Evolutionary conservation across 2,797 vertebrate genomes (phyloP).

Genomic region (Synaphobranchus kaupii): DNA sequence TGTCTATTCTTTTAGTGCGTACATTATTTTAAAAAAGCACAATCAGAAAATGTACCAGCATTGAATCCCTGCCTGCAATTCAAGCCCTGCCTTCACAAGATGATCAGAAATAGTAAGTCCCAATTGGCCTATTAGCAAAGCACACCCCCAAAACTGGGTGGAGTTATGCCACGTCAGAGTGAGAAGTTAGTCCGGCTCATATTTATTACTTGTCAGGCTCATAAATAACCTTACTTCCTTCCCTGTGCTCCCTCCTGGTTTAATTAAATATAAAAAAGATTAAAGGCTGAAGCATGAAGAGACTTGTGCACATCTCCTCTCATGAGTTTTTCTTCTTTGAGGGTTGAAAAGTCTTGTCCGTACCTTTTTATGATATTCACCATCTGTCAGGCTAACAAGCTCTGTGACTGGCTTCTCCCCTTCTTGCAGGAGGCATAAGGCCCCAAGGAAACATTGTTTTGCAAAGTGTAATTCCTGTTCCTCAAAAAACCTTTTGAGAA

Average conservation of each 20-base stretch:
- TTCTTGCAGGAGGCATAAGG: background rate
- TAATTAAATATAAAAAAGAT: constrained; percentile 3
- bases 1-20: background rate
- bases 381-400: constrained; percentile 14
- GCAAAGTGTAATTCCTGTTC: constrained; percentile 1
- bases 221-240: background rate
- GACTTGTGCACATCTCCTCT: background rate
- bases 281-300: constrained; percentile 1
- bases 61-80: background rate
- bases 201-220: background rate
- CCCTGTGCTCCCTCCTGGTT: background rate
- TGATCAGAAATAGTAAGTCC: background rate
- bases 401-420: constrained; percentile 4
- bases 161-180: background rate
- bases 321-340: background rate
- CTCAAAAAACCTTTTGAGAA: constrained; percentile 6
- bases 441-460: constrained; percentile 17
- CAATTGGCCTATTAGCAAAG: background rate
- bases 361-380: background rate
- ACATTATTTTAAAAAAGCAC: background rate
- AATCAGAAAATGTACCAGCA: background rate
- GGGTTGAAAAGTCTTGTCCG: background rate
- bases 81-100: background rate
- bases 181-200: background rate
- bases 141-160: too few relatives aligned